These are phyloP conservation scores for Plutella xylostella DNA, from an alignment of 2,888 invertebrate genomes.

Conservation along the genomic window DNA sequence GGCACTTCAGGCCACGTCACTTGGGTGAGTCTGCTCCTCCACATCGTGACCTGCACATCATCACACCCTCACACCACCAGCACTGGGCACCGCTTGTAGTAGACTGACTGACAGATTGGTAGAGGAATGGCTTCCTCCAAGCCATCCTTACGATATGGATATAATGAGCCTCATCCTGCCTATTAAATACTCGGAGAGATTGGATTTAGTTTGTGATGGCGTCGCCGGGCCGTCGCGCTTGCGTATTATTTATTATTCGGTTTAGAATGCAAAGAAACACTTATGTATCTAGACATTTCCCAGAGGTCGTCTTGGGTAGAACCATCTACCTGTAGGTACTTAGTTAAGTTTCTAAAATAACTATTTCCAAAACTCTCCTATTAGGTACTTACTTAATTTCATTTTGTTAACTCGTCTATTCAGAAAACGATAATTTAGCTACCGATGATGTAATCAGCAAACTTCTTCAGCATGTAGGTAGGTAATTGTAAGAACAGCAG, in stretches of 20 bases:
- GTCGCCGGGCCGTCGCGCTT: not conserved
- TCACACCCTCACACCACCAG: not conserved
- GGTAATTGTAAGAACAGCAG: no score
- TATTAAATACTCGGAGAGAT: not conserved
- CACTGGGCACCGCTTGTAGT: not conserved
- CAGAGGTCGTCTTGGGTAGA: no score
- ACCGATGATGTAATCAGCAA: not conserved
- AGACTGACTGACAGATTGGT: not conserved
- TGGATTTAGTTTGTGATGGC: not conserved
- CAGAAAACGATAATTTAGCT: not conserved
- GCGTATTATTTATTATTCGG: no score
- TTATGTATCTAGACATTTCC: no score
- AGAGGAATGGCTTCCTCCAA: not conserved
- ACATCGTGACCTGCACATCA: not conserved
- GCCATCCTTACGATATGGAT: not conserved
- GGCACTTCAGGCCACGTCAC: slow-evolving; percentile 29
- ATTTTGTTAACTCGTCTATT: no score
- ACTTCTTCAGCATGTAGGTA: no score
- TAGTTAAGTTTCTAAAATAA: no score
- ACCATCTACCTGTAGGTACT: no score
- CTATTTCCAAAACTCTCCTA: no score
- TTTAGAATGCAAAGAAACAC: no score
- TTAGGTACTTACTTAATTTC: no score
- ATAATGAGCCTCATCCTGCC: not conserved
- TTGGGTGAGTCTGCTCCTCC: slow-evolving; percentile 22